A percentile compares a stretch with the other conserved stretches of the same genome.
Evolutionary conservation across 1,140 invertebrate species (phyloP).

Genomic region (Oreohelix idahoensis): DNA sequence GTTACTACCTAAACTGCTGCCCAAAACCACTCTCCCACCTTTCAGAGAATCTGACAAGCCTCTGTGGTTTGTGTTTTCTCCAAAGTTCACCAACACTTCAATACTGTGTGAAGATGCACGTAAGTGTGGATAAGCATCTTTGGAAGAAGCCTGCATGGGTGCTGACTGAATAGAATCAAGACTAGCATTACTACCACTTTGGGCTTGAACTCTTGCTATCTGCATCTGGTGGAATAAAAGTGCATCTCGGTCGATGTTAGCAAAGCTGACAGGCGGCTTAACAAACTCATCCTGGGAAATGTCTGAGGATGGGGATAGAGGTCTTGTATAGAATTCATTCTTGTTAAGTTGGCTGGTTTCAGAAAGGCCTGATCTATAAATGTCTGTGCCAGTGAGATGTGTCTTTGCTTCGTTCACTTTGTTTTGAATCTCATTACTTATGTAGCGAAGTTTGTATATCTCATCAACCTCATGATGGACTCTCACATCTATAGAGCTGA

Average conservation of each 20-base stretch:
- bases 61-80: conserved; percentile 22
- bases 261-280: conserved; percentile 48
- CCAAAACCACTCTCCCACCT: conserved; percentile 3
- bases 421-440: neutral
- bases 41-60: conserved; percentile 40
- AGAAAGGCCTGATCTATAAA: neutral
- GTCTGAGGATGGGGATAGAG: conserved; percentile 49
- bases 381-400: neutral
- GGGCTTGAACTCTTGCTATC: conserved; percentile 55
- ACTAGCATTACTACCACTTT: conserved; percentile 57
- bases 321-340: neutral
- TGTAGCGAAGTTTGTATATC: neutral
- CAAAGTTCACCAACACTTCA: conserved; percentile 65
- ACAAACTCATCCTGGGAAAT: conserved; percentile 61
- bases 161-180: conserved; percentile 67
- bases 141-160: conserved; percentile 55
- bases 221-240: conserved; percentile 69
- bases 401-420: neutral
- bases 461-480: conserved; percentile 24
- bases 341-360: neutral
- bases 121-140: conserved; percentile 36
- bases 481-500: conserved; percentile 35
- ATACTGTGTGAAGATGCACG: conserved; percentile 64
- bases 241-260: conserved; percentile 66
- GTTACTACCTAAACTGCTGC: neutral